Evolutionary conservation across 2,113 vertebrate genomes (phyloP), one percentile per base, ranked within the genome.

Genomic region (Pipra filicauda): DNA sequence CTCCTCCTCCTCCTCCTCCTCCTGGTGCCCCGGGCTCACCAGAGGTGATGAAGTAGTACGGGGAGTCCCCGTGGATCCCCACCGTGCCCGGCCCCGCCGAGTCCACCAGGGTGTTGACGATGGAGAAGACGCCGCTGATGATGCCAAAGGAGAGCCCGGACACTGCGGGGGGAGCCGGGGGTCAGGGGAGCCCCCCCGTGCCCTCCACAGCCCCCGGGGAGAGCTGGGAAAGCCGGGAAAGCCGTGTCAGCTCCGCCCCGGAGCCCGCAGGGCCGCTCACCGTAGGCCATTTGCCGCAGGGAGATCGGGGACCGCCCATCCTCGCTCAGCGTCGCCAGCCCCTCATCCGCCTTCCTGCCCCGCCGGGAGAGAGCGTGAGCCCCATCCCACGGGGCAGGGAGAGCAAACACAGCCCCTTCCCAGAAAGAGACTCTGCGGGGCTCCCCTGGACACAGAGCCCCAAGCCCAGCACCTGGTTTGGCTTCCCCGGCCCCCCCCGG

Each of bases 71-170:
- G 4, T 98, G 98, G 96, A 98, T 98, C 13, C 98, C 98, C 6
- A 98, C 97, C 9, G 97, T 91, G 61, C 98, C 98, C 1, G 98
- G 98, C 59, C 98, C 98, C 5, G 98, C 95, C 21, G 98, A 97
- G 74, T 97, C 98, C 0, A 97, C 97, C 97, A 98, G 95, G 95
- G 97, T 94, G 89, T 98, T 98, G 65, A 94, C 93, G 92, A 98
- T 92, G 6, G 98, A 98, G 81, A 98, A 98, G 49, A 97, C 71
- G 5, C 98, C 98, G 6, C 98, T 98, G 97, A 96, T 98, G 95
- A 98, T 97, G 57, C 98, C 98, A 1, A 98, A 98, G 94, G 98
- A 97, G 57, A 98, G 97, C 44, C 98, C 98, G 0, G 98, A 98
- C 79, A 98, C 98, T 98, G 94, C 1, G 9, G 12, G 19, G 61